These are phyloP conservation scores for Xenops minutus DNA, from an alignment of 2,797 vertebrate genomes.

Conservation along the genomic window DNA sequence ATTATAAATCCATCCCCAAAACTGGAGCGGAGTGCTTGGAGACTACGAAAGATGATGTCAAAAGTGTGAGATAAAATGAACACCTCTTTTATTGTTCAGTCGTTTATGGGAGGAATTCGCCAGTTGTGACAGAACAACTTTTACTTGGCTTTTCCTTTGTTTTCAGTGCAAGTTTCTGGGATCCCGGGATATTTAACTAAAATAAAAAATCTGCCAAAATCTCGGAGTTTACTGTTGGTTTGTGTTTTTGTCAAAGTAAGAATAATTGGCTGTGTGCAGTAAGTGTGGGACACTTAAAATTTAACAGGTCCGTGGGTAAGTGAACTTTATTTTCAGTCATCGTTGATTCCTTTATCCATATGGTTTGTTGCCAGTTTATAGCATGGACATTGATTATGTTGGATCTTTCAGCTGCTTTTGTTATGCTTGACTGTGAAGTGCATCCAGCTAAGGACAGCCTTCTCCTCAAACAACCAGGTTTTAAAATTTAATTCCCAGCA, in stretches of 20 bases:
- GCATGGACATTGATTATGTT: background rate
- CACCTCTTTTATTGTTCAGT: background rate
- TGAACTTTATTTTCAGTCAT: background rate
- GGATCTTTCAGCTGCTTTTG: background rate
- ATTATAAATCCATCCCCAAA: constrained; percentile 29
- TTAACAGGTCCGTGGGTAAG: background rate
- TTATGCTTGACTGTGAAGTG: background rate
- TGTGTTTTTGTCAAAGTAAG: background rate
- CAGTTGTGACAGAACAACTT: background rate
- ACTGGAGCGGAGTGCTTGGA: background rate
- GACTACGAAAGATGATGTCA: background rate
- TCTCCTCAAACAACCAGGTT: background rate
- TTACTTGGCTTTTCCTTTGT: background rate
- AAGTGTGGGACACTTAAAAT: background rate
- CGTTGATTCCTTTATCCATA: background rate
- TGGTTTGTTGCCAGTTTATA: background rate
- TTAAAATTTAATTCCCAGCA: background rate
- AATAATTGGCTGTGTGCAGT: background rate
- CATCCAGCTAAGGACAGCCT: background rate
- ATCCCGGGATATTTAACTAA: background rate
- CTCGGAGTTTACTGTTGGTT: background rate
- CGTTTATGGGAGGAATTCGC: background rate
- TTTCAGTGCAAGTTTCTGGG: background rate
- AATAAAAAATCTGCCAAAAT: background rate
- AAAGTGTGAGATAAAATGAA: background rate